A percentile compares a stretch with the other conserved stretches of the same genome.
Conservation (phyloP, 1,140 invertebrate species). For the Diabrotica virgifera region DNA sequence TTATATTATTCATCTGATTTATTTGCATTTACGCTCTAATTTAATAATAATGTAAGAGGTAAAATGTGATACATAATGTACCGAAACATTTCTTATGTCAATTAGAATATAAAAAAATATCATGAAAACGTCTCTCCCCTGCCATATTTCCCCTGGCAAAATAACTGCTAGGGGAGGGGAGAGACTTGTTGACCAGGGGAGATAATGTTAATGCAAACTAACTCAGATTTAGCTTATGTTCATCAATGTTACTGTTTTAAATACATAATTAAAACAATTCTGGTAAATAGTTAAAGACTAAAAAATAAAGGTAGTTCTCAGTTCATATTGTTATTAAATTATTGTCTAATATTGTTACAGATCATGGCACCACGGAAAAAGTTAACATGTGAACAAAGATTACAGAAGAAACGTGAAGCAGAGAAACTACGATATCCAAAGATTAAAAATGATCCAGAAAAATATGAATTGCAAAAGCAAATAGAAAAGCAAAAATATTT, state of each 20-base stretch:
- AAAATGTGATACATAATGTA: too few relatives aligned
- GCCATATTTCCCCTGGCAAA: neutral
- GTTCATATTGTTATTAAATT: too few relatives aligned
- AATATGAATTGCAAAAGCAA: neutral
- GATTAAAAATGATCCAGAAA: neutral
- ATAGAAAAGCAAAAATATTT: neutral
- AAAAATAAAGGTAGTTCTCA: too few relatives aligned
- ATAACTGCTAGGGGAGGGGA: neutral
- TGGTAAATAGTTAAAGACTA: too few relatives aligned
- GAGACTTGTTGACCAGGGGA: too few relatives aligned
- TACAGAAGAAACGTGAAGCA: too few relatives aligned
- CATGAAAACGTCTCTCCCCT: neutral
- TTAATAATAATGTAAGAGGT: neutral
- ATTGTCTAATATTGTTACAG: too few relatives aligned
- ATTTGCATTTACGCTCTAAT: neutral
- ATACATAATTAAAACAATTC: too few relatives aligned
- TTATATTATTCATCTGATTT: neutral
- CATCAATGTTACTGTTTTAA: neutral
- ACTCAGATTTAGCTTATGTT: neutral
- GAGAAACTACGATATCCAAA: neutral
- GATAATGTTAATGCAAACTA: neutral
- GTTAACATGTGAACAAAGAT: too few relatives aligned
- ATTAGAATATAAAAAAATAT: neutral
- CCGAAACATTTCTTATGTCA: neutral
- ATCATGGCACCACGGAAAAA: too few relatives aligned